phyloP scores from a whole-genome alignment of 2,113 vertebrate species.

The Octodon degus region DNA sequence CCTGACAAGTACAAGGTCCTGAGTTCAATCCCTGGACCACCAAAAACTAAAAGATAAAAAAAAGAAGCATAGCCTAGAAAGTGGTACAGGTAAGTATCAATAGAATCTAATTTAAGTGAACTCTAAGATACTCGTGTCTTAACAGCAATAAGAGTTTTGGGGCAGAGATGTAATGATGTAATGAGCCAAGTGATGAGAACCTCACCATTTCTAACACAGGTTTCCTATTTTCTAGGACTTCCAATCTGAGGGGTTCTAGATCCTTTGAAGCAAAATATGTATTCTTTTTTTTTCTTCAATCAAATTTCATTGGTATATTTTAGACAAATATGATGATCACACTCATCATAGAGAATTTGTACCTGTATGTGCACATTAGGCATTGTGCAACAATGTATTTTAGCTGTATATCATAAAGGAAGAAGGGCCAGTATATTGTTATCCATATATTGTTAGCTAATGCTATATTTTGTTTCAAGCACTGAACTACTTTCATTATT shows the following conservation, averaged over 20 bases:
- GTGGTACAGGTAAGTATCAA: not conserved
- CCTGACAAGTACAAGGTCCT: too few relatives aligned
- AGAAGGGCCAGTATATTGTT: not conserved
- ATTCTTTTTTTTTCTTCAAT: too few relatives aligned
- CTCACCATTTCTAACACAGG: not conserved
- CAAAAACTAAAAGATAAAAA: too few relatives aligned
- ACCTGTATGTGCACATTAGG: too few relatives aligned
- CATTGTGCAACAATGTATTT: too few relatives aligned
- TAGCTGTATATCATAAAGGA: not conserved
- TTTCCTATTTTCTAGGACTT: not conserved
- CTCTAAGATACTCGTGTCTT: not conserved
- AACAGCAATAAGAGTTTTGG: not conserved
- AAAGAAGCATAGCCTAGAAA: not conserved
- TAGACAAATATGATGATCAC: too few relatives aligned
- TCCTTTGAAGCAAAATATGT: not conserved
- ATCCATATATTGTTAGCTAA: not conserved
- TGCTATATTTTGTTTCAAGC: not conserved
- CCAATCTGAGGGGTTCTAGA: not conserved
- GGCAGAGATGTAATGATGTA: not conserved
- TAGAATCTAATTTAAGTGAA: not conserved
- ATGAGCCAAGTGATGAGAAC: not conserved
- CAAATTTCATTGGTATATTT: too few relatives aligned
- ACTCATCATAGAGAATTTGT: too few relatives aligned
- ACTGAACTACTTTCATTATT: not conserved
- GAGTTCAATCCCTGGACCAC: too few relatives aligned